Conservation (phyloP, 2,888 invertebrate species). For the Drosophila neonasuta region DNA sequence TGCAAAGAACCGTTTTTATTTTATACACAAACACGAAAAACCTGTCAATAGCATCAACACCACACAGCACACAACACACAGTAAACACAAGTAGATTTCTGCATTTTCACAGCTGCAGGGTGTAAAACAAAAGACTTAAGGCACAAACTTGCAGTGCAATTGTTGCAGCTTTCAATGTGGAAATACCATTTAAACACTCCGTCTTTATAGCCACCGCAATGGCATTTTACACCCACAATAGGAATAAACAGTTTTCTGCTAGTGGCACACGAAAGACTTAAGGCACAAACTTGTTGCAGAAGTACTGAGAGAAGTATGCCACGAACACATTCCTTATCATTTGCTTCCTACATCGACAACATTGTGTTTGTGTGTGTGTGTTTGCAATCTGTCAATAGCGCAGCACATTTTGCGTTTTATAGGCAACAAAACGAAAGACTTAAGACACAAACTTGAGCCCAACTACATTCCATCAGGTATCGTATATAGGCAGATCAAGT, state of each 20-base stretch:
- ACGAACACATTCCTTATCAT: not conserved
- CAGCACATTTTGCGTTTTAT: not conserved
- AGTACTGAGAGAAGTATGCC: not conserved
- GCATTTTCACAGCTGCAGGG: conserved; percentile 23
- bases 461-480: not conserved
- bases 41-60: conserved; percentile 27
- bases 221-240: conserved; percentile 7
- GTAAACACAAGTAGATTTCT: conserved; percentile 9
- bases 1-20: conserved; percentile 20
- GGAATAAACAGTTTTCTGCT: not conserved
- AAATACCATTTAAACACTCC: too few relatives aligned
- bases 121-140: conserved; percentile 16
- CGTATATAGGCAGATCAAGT: not conserved
- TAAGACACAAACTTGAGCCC: conserved; percentile 54
- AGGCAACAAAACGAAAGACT: conserved; percentile 56
- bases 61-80: not conserved
- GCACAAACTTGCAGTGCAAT: conserved; percentile 7
- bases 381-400: not conserved
- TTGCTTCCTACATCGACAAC: not conserved
- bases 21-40: conserved; percentile 47
- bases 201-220: not conserved
- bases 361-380: not conserved
- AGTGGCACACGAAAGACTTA: conserved; percentile 12
- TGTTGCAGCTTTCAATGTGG: not conserved
- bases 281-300: conserved; percentile 16